Evolutionary conservation across 2,797 vertebrate species (phyloP).

Genomic region (Malacoctenus gilli): DNA sequence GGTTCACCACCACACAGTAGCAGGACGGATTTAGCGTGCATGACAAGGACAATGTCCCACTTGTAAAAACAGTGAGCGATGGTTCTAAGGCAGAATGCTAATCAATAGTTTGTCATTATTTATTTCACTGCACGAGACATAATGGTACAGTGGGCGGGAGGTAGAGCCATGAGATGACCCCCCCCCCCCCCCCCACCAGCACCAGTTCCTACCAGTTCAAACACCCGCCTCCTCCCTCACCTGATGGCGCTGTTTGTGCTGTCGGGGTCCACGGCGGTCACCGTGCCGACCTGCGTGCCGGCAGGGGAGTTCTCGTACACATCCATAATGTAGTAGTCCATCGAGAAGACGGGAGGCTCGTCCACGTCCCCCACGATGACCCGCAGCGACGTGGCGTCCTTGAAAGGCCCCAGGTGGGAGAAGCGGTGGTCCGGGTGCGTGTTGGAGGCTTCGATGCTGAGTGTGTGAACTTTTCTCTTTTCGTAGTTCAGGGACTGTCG

Average conservation of each 20-base stretch:
- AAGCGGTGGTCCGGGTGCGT: constrained; percentile 88
- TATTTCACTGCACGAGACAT: too few relatives aligned
- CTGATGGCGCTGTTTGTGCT: constrained; percentile 87
- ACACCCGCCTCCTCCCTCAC: constrained; percentile 64
- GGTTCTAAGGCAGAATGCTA: too few relatives aligned
- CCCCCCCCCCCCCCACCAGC: too few relatives aligned
- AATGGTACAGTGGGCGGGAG: too few relatives aligned
- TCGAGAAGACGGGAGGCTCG: constrained; percentile 89
- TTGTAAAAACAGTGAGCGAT: too few relatives aligned
- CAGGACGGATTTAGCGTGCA: too few relatives aligned
- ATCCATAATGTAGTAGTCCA: constrained; percentile 90
- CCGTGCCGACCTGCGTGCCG: constrained; percentile 86
- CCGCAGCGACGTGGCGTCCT: constrained; percentile 89
- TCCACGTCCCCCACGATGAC: constrained; percentile 92
- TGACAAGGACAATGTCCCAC: too few relatives aligned
- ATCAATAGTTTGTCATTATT: too few relatives aligned
- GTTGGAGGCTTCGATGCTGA: constrained; percentile 91
- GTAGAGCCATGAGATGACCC: too few relatives aligned
- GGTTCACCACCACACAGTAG: too few relatives aligned
- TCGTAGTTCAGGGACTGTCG: constrained; percentile 91
- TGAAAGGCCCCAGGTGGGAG: constrained; percentile 91
- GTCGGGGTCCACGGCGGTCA: constrained; percentile 90
- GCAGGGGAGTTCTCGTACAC: constrained; percentile 88
- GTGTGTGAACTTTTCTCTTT: constrained; percentile 89
- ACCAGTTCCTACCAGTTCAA: too few relatives aligned